Evolutionary conservation across 1,140 invertebrate species (phyloP), one percentile per base, ranked within the genome.

Genomic region (Uloborus diversus): DNA sequence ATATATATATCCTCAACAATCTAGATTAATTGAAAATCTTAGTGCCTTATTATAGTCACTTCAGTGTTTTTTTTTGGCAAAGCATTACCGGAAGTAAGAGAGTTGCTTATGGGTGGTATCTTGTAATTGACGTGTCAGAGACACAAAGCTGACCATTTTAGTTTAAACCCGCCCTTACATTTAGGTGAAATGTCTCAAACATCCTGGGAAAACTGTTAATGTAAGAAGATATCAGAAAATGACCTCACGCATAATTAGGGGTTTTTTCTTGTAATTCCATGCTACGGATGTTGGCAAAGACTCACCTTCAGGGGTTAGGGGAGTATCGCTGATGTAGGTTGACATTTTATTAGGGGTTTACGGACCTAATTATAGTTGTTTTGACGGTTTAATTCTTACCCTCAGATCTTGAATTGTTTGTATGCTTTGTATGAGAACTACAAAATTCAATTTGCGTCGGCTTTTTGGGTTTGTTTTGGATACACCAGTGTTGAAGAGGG

Each of bases 261-360:
- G 33, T 37, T 25, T 47, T 5, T 42, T 32, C 27, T 37, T n/a
- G 20, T 27, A 25, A 64, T 64, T 28, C 61, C 35, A 30, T 42
- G 23, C 14, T 27, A 25, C 11, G 20, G 33, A 35, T 42, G 61
- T 17, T 20, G 17, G 20, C n/a, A 20, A 14, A 20, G 13, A 13
- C 17, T 7, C 0, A 13, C 17, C 32, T 37, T 37, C 5, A 27
- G n/a, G 14, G 14, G 35, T 4, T 9, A 17, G 25, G 61, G 61
- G 61, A 37, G 33, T 23, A 11, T 42, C 61, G 4, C 61, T 42
- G 61, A 64, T 64, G 35, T n/a, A 25, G 14, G 61, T 35, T 42
- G 61, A 27, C 61, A 37, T 64, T 64, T 23, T 13, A 42, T 4
- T 14, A 64, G 61, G 13, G 61, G 61, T 32, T 64, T 32, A 35